Conservation (phyloP, 2,888 invertebrate genomes). For the Orthonevra nobilis region DNA sequence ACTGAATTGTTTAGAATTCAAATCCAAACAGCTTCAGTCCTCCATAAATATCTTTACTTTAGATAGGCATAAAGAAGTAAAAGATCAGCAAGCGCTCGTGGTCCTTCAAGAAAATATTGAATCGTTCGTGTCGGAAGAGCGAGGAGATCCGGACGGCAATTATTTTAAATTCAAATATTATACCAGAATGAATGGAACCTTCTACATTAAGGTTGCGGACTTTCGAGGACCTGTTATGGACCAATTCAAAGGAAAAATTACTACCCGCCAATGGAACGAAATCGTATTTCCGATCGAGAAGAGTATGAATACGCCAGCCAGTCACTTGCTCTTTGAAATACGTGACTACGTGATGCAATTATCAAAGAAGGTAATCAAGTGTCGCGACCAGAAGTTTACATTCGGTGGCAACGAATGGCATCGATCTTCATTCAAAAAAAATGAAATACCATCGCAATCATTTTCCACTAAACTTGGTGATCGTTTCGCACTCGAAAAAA, state of each 20-base stretch:
- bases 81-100: neutral
- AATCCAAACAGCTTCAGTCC: neutral
- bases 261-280: neutral
- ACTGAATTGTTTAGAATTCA: slow-evolving; percentile 7
- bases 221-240: slow-evolving; percentile 8
- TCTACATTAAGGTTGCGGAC: neutral
- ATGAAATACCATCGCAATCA: neutral
- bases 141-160: neutral
- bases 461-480: neutral
- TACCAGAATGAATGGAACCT: neutral
- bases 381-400: slow-evolving; percentile 12
- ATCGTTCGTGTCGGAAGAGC: neutral
- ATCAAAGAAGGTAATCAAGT: neutral
- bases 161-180: slow-evolving; percentile 14
- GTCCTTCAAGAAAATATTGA: slow-evolving; percentile 5
- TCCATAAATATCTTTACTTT: slow-evolving; percentile 2
- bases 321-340: slow-evolving; percentile 1
- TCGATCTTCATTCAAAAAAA: neutral
- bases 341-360: slow-evolving; percentile 25
- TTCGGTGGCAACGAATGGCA: slow-evolving; percentile 26
- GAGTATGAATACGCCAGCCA: neutral
- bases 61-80: neutral
- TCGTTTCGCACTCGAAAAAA: slow-evolving; percentile 8
- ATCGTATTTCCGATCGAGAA: neutral
- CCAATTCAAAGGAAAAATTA: neutral